phyloP scores from a whole-genome alignment of 1,140 invertebrate genomes.

The Helicoverpa armigera region DNA sequence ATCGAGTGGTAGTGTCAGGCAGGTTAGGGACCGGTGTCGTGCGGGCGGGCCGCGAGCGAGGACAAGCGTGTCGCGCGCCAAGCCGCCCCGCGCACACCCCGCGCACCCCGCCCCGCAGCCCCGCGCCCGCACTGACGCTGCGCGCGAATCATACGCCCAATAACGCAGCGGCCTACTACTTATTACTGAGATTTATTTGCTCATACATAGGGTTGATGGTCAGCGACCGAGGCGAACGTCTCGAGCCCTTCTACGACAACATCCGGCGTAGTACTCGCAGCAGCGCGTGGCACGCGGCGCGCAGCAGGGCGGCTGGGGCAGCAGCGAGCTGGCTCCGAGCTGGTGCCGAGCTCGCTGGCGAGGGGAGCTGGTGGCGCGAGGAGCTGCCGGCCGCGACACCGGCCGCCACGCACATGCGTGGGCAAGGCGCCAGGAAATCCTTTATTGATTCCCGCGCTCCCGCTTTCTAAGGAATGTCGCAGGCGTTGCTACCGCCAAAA shows the following conservation, averaged over 20 bases:
- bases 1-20: slow-evolving; percentile 62
- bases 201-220: slow-evolving; percentile 75
- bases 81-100: slow-evolving; percentile 52
- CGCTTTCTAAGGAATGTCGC: slow-evolving; percentile 84
- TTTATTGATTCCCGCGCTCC: slow-evolving; percentile 85
- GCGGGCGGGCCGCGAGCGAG: slow-evolving; percentile 68
- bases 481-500: slow-evolving; percentile 82
- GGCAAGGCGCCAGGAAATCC: slow-evolving; percentile 85
- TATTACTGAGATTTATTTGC: slow-evolving; percentile 84
- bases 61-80: slow-evolving; percentile 66
- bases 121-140: slow-evolving; percentile 81
- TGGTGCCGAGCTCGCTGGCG: neutral
- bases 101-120: slow-evolving; percentile 50
- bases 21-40: slow-evolving; percentile 59
- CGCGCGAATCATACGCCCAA: slow-evolving; percentile 85
- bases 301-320: neutral
- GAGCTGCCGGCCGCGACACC: slow-evolving; percentile 45
- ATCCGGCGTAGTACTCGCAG: slow-evolving; percentile 40
- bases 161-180: slow-evolving; percentile 79
- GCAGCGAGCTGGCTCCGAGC: neutral
- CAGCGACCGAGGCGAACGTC: slow-evolving; percentile 57
- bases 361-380: slow-evolving; percentile 38
- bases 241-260: slow-evolving; percentile 47
- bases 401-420: slow-evolving; percentile 83
- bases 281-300: neutral